A percentile compares a stretch with the other conserved stretches of the same genome.
Conservation (phyloP, 2,797 vertebrate genomes). For the Alcedo quadribrachys region DNA sequence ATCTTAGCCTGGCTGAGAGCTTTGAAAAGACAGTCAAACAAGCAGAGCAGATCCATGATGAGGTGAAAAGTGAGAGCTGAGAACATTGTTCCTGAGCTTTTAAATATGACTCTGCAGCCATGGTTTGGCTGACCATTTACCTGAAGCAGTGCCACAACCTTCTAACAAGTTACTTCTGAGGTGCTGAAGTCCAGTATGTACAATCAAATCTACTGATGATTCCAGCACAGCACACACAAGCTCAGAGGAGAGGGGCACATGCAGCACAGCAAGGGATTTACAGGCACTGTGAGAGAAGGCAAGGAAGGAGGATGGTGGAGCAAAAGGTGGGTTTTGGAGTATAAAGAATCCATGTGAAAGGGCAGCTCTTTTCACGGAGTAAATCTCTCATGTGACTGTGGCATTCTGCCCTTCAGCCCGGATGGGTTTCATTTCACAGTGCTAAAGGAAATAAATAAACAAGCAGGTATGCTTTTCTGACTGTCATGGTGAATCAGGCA, state of each 20-base stretch:
- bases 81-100: constrained; percentile 67
- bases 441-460: constrained; percentile 20
- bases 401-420: not conserved
- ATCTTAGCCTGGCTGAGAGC: constrained; percentile 50
- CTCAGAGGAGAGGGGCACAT: not conserved
- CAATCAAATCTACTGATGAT: not conserved
- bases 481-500: constrained; percentile 13
- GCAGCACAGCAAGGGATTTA: not conserved
- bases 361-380: not conserved
- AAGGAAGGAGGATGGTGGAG: not conserved
- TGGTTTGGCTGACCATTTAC: constrained; percentile 21
- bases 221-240: not conserved
- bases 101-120: constrained; percentile 48
- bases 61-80: constrained; percentile 17
- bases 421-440: not conserved
- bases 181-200: not conserved
- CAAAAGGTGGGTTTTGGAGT: not conserved
- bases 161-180: not conserved
- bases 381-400: not conserved
- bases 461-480: not conserved
- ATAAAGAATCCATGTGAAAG: not conserved
- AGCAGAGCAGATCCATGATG: not conserved
- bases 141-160: not conserved
- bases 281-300: not conserved
- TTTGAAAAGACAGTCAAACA: constrained; percentile 49